Evolutionary conservation across 2,113 vertebrate species (phyloP), one percentile per base, ranked within the genome.

Genomic region (Clupea harengus): DNA sequence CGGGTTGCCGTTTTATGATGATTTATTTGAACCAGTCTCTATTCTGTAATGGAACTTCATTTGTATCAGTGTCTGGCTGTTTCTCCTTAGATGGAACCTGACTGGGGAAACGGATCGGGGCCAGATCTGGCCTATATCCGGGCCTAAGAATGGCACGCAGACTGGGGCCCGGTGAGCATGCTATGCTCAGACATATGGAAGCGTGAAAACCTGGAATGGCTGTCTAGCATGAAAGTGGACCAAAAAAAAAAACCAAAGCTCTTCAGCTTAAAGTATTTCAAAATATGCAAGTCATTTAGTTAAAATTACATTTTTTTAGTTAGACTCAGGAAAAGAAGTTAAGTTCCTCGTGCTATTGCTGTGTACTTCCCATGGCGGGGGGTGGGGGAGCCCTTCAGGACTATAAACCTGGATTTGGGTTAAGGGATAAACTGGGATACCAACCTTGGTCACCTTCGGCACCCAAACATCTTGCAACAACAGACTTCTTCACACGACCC

Each of bases 1-100:
- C 89, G 89, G 94, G 93, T 93, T 91, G 91, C 92, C 92, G 93
- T 95, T 95, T 94, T 94, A 95, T 95, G 92, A 94, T 95, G 94
- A 95, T 95, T 95, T 95, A 95, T 95, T 94, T 91, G 46, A 94
- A 92, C 90, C 90, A 85, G 93, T 92, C 93, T 91, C 89, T 93
- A 93, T 92, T 93, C 91, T 91, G 91, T 94, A 93, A 95, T 94
- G 92, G 93, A 93, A 95, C 94, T 95, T 94, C 92, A 94, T 93
- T 95, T 93, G 92, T 92, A 91, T 93, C 91, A 93, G 86, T 87
- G 28, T 75, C 67, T 32, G 25, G 88, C 87, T 83, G 88, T 88
- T 88, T 84, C 81, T 87, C 87, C 17, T 82, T 86, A 85, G 88
- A 84, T 86, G 67, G 90, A 90, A 88, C 82, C 49, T 39, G 80